Conservation (phyloP, 1,140 invertebrate species). For the Halictus rubicundus region DNA sequence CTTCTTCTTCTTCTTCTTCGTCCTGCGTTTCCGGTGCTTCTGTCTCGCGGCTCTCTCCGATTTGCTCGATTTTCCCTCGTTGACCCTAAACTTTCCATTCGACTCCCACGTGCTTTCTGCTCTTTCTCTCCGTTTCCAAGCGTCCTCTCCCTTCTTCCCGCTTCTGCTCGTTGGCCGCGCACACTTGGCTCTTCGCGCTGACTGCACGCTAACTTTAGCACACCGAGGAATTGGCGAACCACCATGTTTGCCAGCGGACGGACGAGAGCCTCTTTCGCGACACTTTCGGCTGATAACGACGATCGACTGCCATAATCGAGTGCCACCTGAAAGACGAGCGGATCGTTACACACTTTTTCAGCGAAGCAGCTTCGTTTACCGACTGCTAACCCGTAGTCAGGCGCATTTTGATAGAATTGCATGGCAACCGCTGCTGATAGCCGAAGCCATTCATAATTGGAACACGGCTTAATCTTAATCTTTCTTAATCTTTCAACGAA, state of each 20-base stretch:
- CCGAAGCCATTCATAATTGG: too few relatives aligned
- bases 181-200: constrained; percentile 46
- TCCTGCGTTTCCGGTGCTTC: not conserved
- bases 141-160: not conserved
- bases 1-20: not conserved
- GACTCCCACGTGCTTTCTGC: not conserved
- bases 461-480: too few relatives aligned
- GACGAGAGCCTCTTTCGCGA: constrained; percentile 34
- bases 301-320: too few relatives aligned
- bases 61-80: not conserved
- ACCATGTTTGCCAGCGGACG: constrained; percentile 12
- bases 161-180: not conserved
- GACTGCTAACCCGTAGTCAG: too few relatives aligned
- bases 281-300: too few relatives aligned
- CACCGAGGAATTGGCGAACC: constrained; percentile 65
- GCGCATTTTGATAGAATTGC: too few relatives aligned
- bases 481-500: too few relatives aligned
- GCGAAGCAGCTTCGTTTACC: too few relatives aligned
- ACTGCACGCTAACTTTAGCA: constrained; percentile 60
- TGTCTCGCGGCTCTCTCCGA: not conserved
- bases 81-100: constrained; percentile 6
- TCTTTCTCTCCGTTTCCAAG: not conserved
- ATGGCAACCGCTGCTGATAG: too few relatives aligned
- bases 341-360: too few relatives aligned
- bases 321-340: too few relatives aligned